These are phyloP conservation scores for Enteromius paludinosus DNA, from an alignment of 2,797 vertebrate genomes.

Conservation along the genomic window DNA sequence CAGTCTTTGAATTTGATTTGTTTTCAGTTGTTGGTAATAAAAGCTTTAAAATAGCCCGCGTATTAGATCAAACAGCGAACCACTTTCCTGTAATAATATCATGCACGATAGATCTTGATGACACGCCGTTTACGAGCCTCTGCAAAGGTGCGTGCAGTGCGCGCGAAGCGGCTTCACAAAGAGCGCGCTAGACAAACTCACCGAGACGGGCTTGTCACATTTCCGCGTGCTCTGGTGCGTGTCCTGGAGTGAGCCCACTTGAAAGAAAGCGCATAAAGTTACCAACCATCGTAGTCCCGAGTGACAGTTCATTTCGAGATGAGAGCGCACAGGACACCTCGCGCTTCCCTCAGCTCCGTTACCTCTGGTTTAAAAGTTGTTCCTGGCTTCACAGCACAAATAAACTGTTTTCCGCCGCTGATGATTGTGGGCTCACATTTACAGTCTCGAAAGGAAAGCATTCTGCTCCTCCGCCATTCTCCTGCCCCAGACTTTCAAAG, in stretches of 20 bases:
- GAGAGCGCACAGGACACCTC: conserved; percentile 63
- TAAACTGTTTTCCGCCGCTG: conserved; percentile 62
- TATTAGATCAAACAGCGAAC: not conserved
- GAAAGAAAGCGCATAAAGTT: conserved; percentile 76
- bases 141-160: conserved; percentile 2
- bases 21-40: conserved; percentile 2
- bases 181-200: conserved; percentile 73
- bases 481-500: conserved; percentile 57
- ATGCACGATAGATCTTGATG: not conserved
- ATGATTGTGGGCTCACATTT: conserved; percentile 71
- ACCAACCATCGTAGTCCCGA: conserved; percentile 81
- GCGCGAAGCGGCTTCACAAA: not conserved
- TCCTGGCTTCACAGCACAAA: conserved; percentile 49
- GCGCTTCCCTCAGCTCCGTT: conserved; percentile 51
- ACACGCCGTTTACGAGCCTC: not conserved
- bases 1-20: not conserved
- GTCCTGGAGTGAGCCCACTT: conserved; percentile 80
- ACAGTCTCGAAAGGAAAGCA: conserved; percentile 72
- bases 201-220: conserved; percentile 86
- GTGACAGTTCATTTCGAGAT: conserved; percentile 77
- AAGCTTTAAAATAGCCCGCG: not conserved
- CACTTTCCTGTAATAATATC: not conserved
- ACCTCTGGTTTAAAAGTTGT: conserved; percentile 35
- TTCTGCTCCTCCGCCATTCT: conserved; percentile 83
- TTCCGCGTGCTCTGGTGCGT: conserved; percentile 74